These are phyloP conservation scores for Morpho achilles DNA, from an alignment of 2,888 invertebrate genomes.

Conservation along the genomic window DNA sequence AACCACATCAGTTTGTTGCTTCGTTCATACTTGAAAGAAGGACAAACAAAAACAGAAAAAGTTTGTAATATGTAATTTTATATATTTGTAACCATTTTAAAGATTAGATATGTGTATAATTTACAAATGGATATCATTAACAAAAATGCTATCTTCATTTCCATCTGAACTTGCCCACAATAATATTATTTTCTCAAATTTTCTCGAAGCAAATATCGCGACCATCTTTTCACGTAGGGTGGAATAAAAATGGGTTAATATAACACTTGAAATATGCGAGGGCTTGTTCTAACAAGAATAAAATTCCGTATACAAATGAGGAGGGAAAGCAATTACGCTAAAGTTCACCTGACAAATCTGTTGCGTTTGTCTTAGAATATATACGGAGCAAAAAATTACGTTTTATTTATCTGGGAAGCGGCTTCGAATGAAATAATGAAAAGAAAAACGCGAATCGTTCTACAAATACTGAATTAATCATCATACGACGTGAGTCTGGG, in stretches of 20 bases:
- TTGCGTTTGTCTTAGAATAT: conserved; percentile 8
- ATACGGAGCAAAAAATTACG: not conserved
- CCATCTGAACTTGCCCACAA: no score
- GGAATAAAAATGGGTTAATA: no score
- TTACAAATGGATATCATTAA: no score
- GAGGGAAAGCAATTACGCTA: conserved; percentile 1
- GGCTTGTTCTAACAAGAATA: not conserved
- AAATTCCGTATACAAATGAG: conserved; percentile 8
- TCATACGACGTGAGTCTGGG: no score
- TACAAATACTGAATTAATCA: no score
- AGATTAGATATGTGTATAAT: not conserved
- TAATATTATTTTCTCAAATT: no score
- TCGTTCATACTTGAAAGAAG: not conserved
- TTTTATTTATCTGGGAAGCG: not conserved
- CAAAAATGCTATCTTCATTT: no score
- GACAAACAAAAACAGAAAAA: not conserved
- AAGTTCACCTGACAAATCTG: conserved; percentile 9
- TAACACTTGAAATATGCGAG: conserved; percentile 1
- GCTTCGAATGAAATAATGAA: not conserved
- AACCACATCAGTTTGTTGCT: no score
- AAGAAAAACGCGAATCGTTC: not conserved
- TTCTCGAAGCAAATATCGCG: no score
- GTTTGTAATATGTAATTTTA: not conserved
- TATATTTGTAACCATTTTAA: not conserved
- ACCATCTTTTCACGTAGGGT: not conserved